Conservation (phyloP, 2,888 invertebrate species). For the Hirtodrosophila cameraria region DNA sequence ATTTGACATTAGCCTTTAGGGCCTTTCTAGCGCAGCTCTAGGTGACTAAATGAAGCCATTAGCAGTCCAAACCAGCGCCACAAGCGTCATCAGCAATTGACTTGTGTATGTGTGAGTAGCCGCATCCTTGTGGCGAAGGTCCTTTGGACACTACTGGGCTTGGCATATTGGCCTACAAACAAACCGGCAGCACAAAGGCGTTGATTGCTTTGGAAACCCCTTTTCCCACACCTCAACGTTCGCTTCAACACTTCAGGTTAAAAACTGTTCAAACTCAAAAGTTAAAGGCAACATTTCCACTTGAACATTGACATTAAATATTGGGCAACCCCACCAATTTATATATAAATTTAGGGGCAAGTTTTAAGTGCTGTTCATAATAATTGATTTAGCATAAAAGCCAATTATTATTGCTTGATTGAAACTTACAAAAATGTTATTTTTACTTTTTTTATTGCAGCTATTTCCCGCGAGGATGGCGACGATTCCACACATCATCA, state of each 20-base stretch:
- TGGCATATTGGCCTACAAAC: conserved; percentile 44
- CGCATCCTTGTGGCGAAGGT: conserved; percentile 32
- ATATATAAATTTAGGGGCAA: conserved; percentile 22
- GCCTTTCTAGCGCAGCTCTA: background rate
- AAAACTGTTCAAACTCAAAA: conserved; percentile 4
- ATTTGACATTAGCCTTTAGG: conserved; percentile 56
- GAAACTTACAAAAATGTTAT: conserved; percentile 31
- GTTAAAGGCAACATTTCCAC: conserved; percentile 21
- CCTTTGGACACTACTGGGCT: conserved; percentile 1
- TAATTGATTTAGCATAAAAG: conserved; percentile 49
- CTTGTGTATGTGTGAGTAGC: conserved; percentile 25
- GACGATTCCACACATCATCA: conserved; percentile 86
- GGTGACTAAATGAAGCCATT: conserved; percentile 64
- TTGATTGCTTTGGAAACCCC: conserved; percentile 53
- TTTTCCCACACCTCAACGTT: background rate
- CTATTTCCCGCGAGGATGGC: conserved; percentile 96
- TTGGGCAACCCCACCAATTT: conserved; percentile 5
- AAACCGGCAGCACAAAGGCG: conserved; percentile 40
- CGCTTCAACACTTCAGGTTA: background rate
- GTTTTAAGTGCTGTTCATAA: conserved; percentile 33
- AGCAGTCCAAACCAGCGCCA: conserved; percentile 40
- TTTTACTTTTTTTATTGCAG: conserved; percentile 85
- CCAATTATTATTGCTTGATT: conserved; percentile 36
- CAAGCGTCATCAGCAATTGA: conserved; percentile 39
- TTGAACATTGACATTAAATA: conserved; percentile 17